phyloP scores from a whole-genome alignment of 1,140 invertebrate genomes.

The Macrotrachela quadricornifera region DNA sequence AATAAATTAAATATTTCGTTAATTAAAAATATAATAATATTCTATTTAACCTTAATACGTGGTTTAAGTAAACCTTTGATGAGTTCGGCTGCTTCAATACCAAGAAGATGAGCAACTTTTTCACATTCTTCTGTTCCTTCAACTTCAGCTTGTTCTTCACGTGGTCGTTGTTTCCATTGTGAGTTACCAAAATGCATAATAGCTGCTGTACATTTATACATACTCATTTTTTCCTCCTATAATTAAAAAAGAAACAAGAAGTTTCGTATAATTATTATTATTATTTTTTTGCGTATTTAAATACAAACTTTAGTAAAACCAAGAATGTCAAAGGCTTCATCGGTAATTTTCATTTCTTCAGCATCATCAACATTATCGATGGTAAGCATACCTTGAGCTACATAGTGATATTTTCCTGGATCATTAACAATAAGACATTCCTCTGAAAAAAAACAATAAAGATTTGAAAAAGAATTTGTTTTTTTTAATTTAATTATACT shows the following conservation, averaged over 20 bases:
- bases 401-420: constrained; percentile 66
- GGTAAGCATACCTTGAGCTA: constrained; percentile 84
- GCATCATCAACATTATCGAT: constrained; percentile 86
- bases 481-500: too few species aligned
- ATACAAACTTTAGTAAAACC: constrained; percentile 49
- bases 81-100: constrained; percentile 37
- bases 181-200: constrained; percentile 96
- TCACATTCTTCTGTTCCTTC: constrained; percentile 89
- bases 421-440: constrained; percentile 59
- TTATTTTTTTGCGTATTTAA: too few species aligned
- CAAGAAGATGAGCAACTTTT: constrained; percentile 65
- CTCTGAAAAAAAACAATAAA: constrained; percentile 35
- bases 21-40: background rate
- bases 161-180: constrained; percentile 99
- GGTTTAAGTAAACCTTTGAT: constrained; percentile 39
- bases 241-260: too few species aligned
- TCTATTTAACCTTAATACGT: constrained; percentile 36
- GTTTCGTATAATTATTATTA: too few species aligned
- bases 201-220: constrained; percentile 85
- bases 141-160: constrained; percentile 95
- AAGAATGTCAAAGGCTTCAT: constrained; percentile 92
- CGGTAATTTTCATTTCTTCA: constrained; percentile 73
- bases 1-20: background rate
- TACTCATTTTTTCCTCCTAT: constrained; percentile 75
- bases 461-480: background rate